Percentiles rank a stretch among this genome's conserved stretches.
Evolutionary conservation across 2,797 vertebrate genomes (phyloP).

Genomic region (Gephyroberyx darwinii): DNA sequence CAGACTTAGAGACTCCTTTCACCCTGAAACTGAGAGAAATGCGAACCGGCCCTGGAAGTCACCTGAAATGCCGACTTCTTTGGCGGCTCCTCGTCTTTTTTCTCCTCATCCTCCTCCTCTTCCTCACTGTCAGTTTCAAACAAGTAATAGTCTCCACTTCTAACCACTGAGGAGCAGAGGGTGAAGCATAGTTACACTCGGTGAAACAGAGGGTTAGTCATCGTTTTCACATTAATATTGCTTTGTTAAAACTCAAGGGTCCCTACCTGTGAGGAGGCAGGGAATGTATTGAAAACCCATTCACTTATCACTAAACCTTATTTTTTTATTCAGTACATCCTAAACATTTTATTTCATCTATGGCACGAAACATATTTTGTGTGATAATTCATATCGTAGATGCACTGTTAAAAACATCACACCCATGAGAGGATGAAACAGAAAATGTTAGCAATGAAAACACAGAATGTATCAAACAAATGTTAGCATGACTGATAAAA

Average conservation of each 20-base stretch:
- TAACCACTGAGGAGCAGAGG: conserved; percentile 90
- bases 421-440: conserved; percentile 23
- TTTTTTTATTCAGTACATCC: background rate
- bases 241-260: conserved; percentile 3
- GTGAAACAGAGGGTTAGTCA: conserved; percentile 20
- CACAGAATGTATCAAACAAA: conserved; percentile 7
- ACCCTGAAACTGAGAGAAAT: background rate
- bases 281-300: conserved; percentile 20
- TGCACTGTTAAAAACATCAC: background rate
- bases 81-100: conserved; percentile 89
- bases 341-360: conserved; percentile 12
- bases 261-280: conserved; percentile 22
- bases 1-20: background rate
- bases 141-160: conserved; percentile 99
- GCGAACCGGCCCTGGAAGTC: conserved; percentile 1
- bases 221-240: background rate
- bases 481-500: conserved; percentile 18
- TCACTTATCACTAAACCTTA: conserved; percentile 28
- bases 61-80: conserved; percentile 94
- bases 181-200: conserved; percentile 47
- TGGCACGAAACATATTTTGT: conserved; percentile 12
- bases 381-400: background rate
- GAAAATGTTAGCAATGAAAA: conserved; percentile 24
- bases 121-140: conserved; percentile 99
- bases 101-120: conserved; percentile 93